phyloP scores from a whole-genome alignment of 2,888 invertebrate species.

The Lasioglossum pauxillum region DNA sequence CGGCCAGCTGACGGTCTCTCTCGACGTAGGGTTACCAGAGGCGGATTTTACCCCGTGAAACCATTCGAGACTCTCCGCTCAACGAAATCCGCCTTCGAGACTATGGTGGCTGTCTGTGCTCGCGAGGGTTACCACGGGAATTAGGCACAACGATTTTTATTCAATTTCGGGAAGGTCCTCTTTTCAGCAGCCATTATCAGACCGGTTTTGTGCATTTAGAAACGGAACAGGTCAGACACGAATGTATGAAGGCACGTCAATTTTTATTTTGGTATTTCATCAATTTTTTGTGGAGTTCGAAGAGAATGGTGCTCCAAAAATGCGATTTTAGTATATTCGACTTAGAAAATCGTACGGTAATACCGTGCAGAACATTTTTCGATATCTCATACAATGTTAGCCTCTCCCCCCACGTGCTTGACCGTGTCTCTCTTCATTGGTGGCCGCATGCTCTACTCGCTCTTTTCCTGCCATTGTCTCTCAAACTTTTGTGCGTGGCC shows the following conservation, averaged over 20 bases:
- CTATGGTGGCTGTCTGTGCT: background rate
- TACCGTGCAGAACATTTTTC: background rate
- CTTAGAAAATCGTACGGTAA: background rate
- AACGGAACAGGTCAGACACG: too few relatives aligned
- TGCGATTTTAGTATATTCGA: too few relatives aligned
- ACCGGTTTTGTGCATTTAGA: too few relatives aligned
- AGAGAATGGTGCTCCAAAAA: too few relatives aligned
- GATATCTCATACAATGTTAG: background rate
- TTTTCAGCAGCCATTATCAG: too few relatives aligned
- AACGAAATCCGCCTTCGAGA: background rate
- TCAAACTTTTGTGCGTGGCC: constrained; percentile 61
- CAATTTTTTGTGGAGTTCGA: too few relatives aligned
- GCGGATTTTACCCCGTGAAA: background rate
- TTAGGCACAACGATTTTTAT: background rate
- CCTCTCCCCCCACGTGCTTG: constrained; percentile 19
- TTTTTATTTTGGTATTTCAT: too few relatives aligned
- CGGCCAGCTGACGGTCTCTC: constrained; percentile 79
- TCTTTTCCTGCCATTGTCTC: constrained; percentile 48
- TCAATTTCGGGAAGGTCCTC: background rate
- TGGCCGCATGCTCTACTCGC: constrained; percentile 29
- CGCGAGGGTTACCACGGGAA: background rate
- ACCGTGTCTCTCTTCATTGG: constrained; percentile 11
- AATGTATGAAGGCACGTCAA: too few relatives aligned
- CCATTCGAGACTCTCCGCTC: background rate
- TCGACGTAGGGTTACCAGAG: constrained; percentile 35